Conservation (phyloP, 2,888 invertebrate species). For the Andrena chrysosceles region DNA sequence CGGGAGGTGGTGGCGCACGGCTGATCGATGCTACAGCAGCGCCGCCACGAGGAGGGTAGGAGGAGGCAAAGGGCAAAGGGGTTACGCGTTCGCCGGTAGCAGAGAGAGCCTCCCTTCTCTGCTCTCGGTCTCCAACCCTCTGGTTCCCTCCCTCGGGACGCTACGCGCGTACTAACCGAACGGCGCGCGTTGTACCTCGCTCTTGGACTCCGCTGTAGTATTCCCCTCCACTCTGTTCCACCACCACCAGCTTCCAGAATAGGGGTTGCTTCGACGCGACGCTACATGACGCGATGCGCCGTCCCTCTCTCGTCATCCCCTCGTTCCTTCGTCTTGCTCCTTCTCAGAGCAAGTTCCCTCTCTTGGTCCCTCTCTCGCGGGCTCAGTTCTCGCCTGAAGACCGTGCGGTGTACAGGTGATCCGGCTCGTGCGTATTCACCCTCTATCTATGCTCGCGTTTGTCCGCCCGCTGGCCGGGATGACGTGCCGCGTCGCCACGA, state of each 20-base stretch:
- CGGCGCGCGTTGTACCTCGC: constrained; percentile 63
- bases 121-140: constrained; percentile 41
- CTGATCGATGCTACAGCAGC: constrained; percentile 83
- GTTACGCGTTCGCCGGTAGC: constrained; percentile 41
- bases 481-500: constrained; percentile 65
- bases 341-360: constrained; percentile 42
- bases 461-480: constrained; percentile 54
- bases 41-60: constrained; percentile 68
- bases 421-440: constrained; percentile 56
- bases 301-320: constrained; percentile 36
- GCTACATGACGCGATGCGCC: constrained; percentile 48
- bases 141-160: constrained; percentile 42
- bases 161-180: constrained; percentile 70
- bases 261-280: constrained; percentile 66
- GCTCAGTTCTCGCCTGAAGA: constrained; percentile 82
- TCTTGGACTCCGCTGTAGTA: constrained; percentile 38
- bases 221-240: constrained; percentile 46
- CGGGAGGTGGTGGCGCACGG: constrained; percentile 78
- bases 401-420: constrained; percentile 74
- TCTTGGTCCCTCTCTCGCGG: constrained; percentile 63
- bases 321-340: constrained; percentile 56
- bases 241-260: constrained; percentile 51
- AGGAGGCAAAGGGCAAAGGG: constrained; percentile 43
- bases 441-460: constrained; percentile 53
- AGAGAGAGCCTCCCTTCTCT: constrained; percentile 44